Percentiles rank a stretch among this genome's conserved stretches.
Conservation (phyloP, 2,113 vertebrate species). For the Vulpes ferrilata region DNA sequence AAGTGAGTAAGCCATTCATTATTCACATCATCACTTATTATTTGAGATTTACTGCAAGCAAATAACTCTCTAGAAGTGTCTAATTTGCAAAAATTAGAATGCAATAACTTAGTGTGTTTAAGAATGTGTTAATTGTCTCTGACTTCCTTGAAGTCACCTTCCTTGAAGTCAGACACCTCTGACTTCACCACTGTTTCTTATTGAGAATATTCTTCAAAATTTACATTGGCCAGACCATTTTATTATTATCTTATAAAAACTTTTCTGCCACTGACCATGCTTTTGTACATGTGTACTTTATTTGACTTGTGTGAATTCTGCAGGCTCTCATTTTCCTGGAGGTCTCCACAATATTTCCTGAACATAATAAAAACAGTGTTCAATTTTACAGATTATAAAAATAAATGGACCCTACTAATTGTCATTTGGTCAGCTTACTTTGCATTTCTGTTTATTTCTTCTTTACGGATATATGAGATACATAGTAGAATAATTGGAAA, state of each 20-base stretch:
- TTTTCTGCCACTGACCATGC: neutral
- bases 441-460: constrained; percentile 52
- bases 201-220: constrained; percentile 7
- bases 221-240: constrained; percentile 20
- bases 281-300: neutral
- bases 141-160: neutral
- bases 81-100: constrained; percentile 23
- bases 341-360: neutral
- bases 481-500: neutral
- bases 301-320: constrained; percentile 24
- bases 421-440: neutral
- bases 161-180: neutral
- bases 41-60: constrained; percentile 41
- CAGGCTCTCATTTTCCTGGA: neutral
- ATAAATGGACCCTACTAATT: neutral
- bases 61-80: constrained; percentile 16
- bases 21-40: constrained; percentile 46
- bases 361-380: constrained; percentile 33
- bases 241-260: neutral
- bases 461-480: neutral
- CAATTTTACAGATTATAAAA: constrained; percentile 27
- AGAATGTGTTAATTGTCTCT: constrained; percentile 37
- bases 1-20: constrained; percentile 39
- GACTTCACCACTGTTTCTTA: constrained; percentile 11
- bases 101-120: constrained; percentile 9